Evolutionary conservation across 30 jellyfish, hydroid and myxozoan species (phyloP).

Genomic region (Hydractinia symbiolongicarpus): DNA sequence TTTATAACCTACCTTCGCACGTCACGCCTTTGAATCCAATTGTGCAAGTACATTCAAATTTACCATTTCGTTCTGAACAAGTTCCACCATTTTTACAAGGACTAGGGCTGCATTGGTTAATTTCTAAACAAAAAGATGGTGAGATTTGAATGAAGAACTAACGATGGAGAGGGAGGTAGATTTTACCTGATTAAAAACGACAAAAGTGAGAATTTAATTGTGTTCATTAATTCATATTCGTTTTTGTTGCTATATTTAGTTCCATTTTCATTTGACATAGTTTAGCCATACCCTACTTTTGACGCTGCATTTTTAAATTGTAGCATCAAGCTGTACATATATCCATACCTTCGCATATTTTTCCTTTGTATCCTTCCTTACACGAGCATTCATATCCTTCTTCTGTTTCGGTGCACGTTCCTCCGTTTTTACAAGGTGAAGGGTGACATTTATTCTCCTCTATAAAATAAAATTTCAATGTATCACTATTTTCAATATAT

Average conservation of each 20-base stretch:
- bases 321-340: too few species aligned
- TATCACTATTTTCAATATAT: too few species aligned
- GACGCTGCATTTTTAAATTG: too few species aligned
- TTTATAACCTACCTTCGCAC: constrained; percentile 63
- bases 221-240: not conserved
- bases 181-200: not conserved
- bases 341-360: constrained; percentile 73
- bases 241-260: not conserved
- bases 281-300: too few species aligned
- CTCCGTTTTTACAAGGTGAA: constrained; percentile 90
- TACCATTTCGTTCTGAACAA: constrained; percentile 92
- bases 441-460: constrained; percentile 97
- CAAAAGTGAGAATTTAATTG: not conserved
- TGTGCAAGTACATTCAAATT: constrained; percentile 93
- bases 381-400: constrained; percentile 93
- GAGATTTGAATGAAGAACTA: too few species aligned
- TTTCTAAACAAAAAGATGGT: constrained; percentile 28
- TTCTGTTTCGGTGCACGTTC: constrained; percentile 92
- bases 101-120: constrained; percentile 88
- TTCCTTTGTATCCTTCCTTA: constrained; percentile 89
- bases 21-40: constrained; percentile 96
- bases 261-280: too few species aligned
- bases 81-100: constrained; percentile 98
- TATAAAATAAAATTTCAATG: not conserved
- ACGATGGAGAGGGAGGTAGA: too few species aligned